phyloP scores from a whole-genome alignment of 2,888 invertebrate species.

The Ophion ellenae region DNA sequence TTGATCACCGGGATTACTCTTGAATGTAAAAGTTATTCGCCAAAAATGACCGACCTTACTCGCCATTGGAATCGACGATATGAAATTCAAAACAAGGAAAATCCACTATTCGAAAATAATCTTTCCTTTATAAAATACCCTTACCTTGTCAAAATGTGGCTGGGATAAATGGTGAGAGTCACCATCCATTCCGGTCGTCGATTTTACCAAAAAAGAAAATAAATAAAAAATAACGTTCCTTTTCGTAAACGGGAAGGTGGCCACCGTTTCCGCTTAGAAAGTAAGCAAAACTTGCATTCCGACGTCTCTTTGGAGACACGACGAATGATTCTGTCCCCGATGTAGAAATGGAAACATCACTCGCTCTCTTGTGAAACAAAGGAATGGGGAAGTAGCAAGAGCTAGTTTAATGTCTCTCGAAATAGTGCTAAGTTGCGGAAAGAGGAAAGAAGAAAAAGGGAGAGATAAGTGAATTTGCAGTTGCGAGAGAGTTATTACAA shows the following conservation, averaged over 20 bases:
- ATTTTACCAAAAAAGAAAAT: background rate
- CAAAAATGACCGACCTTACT: background rate
- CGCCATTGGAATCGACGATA: conserved; percentile 14
- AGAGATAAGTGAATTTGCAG: conserved; percentile 79
- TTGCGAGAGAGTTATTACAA: conserved; percentile 77
- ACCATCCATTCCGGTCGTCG: background rate
- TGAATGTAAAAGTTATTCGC: conserved; percentile 1
- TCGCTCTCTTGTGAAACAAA: conserved; percentile 54
- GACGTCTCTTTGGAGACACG: conserved; percentile 5
- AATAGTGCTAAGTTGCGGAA: conserved; percentile 43
- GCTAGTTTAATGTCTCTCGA: background rate
- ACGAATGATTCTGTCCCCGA: conserved; percentile 9
- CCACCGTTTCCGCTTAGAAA: background rate
- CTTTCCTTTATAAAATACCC: conserved; percentile 10
- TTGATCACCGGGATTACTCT: background rate
- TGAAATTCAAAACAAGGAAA: conserved; percentile 22
- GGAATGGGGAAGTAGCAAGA: background rate
- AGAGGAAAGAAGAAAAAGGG: conserved; percentile 51
- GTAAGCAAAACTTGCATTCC: conserved; percentile 18
- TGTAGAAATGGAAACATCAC: conserved; percentile 24
- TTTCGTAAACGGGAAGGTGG: background rate
- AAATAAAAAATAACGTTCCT: conserved; percentile 14
- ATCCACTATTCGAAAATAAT: conserved; percentile 4
- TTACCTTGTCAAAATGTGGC: background rate
- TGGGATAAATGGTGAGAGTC: background rate